These are phyloP conservation scores for Pristionchus entomophagus DNA, from an alignment of 2,888 invertebrate species.

Conservation along the genomic window DNA sequence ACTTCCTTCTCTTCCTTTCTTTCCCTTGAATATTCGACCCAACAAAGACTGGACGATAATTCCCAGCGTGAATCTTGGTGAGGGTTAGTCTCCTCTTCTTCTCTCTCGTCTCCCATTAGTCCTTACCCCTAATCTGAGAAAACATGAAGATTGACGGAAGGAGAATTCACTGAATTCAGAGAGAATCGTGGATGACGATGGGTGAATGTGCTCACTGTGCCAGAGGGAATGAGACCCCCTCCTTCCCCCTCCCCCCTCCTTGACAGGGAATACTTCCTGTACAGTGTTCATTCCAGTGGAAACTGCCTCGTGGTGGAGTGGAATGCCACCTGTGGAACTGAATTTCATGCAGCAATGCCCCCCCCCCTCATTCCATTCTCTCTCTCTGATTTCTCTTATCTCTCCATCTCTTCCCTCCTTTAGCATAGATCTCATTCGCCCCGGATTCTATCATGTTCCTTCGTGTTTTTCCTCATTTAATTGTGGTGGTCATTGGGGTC, in stretches of 20 bases:
- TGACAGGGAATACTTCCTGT: neutral
- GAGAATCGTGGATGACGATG: neutral
- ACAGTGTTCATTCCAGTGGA: slow-evolving; percentile 19
- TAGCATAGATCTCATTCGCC: no score
- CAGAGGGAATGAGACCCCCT: no score
- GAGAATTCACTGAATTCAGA: neutral
- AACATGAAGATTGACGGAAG: neutral
- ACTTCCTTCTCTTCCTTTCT: slow-evolving; percentile 29
- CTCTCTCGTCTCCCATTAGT: slow-evolving; percentile 6
- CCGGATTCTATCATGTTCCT: no score
- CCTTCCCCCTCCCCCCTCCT: no score
- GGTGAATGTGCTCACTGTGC: neutral
- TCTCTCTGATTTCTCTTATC: neutral
- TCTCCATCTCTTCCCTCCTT: neutral
- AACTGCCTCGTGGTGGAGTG: neutral
- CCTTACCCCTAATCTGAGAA: neutral
- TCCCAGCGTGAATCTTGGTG: slow-evolving; percentile 3
- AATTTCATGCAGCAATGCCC: neutral
- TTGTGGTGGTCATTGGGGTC: no score
- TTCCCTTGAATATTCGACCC: neutral
- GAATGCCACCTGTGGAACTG: neutral
- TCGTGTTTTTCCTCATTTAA: no score
- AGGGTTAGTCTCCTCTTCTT: neutral
- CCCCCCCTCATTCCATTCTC: neutral
- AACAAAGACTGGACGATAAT: slow-evolving; percentile 4